These are phyloP conservation scores for Podabrus alpinus DNA, from an alignment of 2,888 invertebrate genomes.

Conservation along the genomic window DNA sequence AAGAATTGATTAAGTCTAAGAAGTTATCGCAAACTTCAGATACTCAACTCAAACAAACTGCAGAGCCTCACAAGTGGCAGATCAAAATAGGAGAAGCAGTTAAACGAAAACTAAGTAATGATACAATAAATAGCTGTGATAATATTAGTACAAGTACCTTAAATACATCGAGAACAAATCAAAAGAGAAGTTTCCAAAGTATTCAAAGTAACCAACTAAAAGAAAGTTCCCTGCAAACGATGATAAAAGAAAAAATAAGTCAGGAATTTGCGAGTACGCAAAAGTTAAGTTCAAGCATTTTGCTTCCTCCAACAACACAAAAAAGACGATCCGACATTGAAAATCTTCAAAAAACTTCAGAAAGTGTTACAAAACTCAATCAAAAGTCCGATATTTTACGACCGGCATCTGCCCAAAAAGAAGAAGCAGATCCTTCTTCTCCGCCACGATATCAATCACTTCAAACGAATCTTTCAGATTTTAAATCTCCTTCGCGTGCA, in stretches of 20 bases:
- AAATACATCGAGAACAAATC: conserved; percentile 15
- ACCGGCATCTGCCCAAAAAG: conserved; percentile 32
- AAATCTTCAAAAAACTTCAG: conserved; percentile 28
- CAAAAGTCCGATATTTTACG: conserved; percentile 16
- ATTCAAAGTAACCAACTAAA: conserved; percentile 19
- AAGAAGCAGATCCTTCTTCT: conserved; percentile 39
- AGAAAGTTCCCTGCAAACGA: conserved; percentile 19
- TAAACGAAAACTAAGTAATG: conserved; percentile 49
- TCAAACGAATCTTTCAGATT: conserved; percentile 42
- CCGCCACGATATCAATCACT: conserved; percentile 51
- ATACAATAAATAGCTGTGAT: conserved; percentile 34
- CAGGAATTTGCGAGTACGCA: conserved; percentile 19
- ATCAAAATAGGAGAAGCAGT: conserved; percentile 47
- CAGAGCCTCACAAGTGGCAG: conserved; percentile 48
- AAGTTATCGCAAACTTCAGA: conserved; percentile 17
- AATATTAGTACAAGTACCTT: conserved; percentile 20
- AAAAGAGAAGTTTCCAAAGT: conserved; percentile 13
- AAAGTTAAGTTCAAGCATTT: conserved; percentile 11
- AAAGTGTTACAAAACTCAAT: conserved; percentile 29
- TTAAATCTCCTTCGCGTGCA: conserved; percentile 43
- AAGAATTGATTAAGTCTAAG: conserved; percentile 38
- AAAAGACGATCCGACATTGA: conserved; percentile 20
- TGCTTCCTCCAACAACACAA: background rate
- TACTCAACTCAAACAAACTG: conserved; percentile 22
- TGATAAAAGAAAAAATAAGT: conserved; percentile 25